A percentile compares a stretch with the other conserved stretches of the same genome.
phyloP scores from a whole-genome alignment of 2,888 invertebrate species.

The Autographa gamma region DNA sequence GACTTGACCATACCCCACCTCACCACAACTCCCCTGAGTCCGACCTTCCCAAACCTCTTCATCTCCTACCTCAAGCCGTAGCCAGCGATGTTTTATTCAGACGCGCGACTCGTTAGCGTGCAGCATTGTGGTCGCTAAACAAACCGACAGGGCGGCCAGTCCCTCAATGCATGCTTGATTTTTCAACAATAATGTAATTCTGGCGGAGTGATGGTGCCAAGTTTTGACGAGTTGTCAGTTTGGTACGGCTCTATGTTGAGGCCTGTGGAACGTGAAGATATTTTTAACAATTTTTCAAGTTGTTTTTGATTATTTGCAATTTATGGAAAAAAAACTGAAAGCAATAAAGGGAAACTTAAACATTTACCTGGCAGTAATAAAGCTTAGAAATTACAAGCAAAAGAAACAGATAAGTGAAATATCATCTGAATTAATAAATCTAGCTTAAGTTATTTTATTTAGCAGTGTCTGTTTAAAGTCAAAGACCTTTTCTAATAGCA shows the following conservation, averaged over 20 bases:
- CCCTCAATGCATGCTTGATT: conserved; percentile 76
- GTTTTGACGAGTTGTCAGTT: conserved; percentile 46
- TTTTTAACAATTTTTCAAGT: neutral
- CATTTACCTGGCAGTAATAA: too few relatives aligned
- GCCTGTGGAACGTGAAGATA: neutral
- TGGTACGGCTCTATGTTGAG: neutral
- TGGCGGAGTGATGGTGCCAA: conserved; percentile 34
- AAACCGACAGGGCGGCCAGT: conserved; percentile 77
- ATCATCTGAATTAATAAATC: neutral
- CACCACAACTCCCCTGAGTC: neutral
- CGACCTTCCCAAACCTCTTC: conserved; percentile 49
- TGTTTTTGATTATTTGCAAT: too few relatives aligned
- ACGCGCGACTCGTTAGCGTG: conserved; percentile 84
- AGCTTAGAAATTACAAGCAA: too few relatives aligned
- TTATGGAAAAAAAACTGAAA: too few relatives aligned
- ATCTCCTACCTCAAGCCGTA: conserved; percentile 58
- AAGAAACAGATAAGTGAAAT: neutral
- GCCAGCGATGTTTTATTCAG: conserved; percentile 86
- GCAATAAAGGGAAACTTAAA: too few relatives aligned
- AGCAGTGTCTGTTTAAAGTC: neutral
- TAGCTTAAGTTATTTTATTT: neutral
- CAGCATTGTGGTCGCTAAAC: conserved; percentile 86
- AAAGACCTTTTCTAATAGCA: neutral
- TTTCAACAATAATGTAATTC: conserved; percentile 67
- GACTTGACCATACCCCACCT: neutral